Conservation (phyloP, 35 echinoderm and acorn worm genomes). For the Ophiothrix spiculata region DNA sequence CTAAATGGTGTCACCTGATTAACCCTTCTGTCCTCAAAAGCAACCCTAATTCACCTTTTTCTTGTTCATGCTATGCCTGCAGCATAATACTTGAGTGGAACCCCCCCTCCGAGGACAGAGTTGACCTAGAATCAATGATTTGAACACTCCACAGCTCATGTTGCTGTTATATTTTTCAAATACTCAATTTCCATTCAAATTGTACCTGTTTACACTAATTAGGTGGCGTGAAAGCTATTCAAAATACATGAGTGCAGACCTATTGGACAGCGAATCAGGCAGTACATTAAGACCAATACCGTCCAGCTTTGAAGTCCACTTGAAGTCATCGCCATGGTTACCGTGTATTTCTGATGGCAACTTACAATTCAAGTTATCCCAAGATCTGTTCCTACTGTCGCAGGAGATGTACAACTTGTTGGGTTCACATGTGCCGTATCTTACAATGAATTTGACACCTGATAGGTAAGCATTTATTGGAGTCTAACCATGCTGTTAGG, state of each 20-base stretch:
- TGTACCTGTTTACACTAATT: too few species aligned
- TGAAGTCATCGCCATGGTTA: conserved; percentile 7
- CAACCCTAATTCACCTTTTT: too few species aligned
- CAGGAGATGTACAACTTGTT: background rate
- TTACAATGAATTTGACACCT: background rate
- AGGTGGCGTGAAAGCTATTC: background rate
- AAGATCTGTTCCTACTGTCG: background rate
- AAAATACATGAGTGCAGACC: background rate
- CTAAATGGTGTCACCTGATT: too few species aligned
- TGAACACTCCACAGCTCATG: too few species aligned
- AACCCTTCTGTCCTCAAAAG: too few species aligned
- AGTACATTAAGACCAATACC: background rate
- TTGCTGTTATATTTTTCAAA: too few species aligned
- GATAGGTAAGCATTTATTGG: background rate
- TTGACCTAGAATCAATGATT: too few species aligned
- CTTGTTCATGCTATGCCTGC: too few species aligned
- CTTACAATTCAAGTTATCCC: background rate
- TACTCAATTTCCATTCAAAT: too few species aligned
- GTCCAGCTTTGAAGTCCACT: conserved; percentile 22
- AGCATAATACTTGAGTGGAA: too few species aligned
- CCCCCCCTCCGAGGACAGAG: too few species aligned
- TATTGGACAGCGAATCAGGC: background rate
- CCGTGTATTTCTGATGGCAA: background rate
- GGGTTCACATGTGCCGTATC: conserved; percentile 18
- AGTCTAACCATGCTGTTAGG: too few species aligned